Conservation (phyloP, 1,140 invertebrate species). For the Brachionus manjavacas region DNA sequence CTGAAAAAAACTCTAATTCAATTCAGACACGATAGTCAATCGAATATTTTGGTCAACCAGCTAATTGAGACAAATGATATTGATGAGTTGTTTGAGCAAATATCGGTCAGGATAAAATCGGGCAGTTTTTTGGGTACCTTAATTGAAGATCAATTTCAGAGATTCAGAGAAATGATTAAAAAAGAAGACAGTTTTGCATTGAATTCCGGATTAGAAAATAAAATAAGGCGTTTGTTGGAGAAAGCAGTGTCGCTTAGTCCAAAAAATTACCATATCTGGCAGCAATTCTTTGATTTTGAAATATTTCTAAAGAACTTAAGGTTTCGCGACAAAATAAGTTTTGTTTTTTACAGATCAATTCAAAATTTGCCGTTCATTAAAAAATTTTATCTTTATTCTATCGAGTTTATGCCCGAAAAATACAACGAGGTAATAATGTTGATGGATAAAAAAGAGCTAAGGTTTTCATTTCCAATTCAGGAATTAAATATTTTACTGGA, state of each 20-base stretch:
- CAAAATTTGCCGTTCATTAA: slow-evolving; percentile 30
- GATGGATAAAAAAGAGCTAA: slow-evolving; percentile 37
- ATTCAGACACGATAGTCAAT: slow-evolving; percentile 29
- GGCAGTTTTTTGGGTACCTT: neutral
- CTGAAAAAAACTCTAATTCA: neutral
- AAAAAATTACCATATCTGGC: neutral
- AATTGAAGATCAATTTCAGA: neutral
- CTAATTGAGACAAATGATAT: slow-evolving; percentile 11
- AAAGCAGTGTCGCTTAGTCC: neutral
- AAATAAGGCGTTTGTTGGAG: neutral
- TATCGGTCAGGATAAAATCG: neutral
- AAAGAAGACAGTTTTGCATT: neutral
- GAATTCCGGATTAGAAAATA: slow-evolving; percentile 11
- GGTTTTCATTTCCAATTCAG: slow-evolving; percentile 19
- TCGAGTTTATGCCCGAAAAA: slow-evolving; percentile 15
- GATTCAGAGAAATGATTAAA: neutral
- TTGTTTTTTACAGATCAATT: slow-evolving; percentile 21
- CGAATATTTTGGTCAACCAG: neutral
- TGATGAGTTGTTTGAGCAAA: neutral
- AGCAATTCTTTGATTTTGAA: slow-evolving; percentile 29
- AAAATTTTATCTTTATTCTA: slow-evolving; percentile 16
- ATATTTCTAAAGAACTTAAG: neutral
- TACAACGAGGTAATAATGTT: slow-evolving; percentile 17
- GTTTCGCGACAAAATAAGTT: neutral
- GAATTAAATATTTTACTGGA: slow-evolving; percentile 35